These are phyloP conservation scores for Erebia aethiops DNA, from an alignment of 2,888 invertebrate species.

Conservation along the genomic window DNA sequence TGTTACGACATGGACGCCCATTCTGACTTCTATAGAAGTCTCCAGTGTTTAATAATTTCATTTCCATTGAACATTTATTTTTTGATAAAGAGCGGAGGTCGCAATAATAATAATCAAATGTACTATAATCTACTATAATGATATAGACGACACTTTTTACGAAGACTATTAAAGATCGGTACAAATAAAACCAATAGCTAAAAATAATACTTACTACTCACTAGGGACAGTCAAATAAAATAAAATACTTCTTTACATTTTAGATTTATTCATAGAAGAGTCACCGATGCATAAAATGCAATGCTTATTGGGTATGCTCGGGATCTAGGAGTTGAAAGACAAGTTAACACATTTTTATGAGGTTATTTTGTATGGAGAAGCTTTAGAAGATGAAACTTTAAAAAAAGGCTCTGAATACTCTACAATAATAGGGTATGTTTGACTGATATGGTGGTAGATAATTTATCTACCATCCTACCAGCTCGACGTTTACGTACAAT, in stretches of 20 bases:
- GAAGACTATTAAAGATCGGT: background rate
- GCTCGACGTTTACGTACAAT: too few species aligned
- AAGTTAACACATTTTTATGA: background rate
- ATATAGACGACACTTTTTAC: background rate
- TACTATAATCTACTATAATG: background rate
- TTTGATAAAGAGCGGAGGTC: background rate
- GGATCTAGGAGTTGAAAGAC: background rate
- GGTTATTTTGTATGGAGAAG: too few species aligned
- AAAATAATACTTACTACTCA: background rate
- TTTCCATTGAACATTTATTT: background rate
- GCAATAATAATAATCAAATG: background rate
- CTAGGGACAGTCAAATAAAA: background rate
- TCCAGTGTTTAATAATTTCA: too few species aligned
- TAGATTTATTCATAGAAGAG: slow-evolving; percentile 35
- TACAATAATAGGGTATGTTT: too few species aligned
- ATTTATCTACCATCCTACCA: too few species aligned
- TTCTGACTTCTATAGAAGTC: too few species aligned
- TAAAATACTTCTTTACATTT: slow-evolving; percentile 26
- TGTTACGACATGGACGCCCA: background rate
- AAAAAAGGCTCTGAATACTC: too few species aligned
- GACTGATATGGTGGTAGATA: too few species aligned
- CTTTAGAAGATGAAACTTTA: too few species aligned
- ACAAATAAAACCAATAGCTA: background rate
- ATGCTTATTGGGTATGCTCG: slow-evolving; percentile 19
- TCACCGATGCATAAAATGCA: slow-evolving; percentile 31